phyloP scores from a whole-genome alignment of 2,888 invertebrate species.

The Cheiracanthium punctorium region DNA sequence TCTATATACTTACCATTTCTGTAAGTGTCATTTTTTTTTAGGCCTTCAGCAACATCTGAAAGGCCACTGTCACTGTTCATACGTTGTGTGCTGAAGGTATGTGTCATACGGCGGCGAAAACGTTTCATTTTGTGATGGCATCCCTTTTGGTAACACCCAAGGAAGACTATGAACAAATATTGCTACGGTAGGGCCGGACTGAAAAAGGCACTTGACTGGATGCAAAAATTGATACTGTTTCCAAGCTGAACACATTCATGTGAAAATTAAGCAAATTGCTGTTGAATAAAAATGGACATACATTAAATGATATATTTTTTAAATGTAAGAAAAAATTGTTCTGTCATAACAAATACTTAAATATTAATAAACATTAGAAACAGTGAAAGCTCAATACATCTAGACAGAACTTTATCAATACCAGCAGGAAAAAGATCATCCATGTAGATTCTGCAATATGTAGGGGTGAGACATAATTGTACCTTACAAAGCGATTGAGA shows the following conservation, averaged over 20 bases:
- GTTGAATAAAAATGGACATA: too few relatives aligned
- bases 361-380: neutral
- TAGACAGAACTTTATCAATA: too few relatives aligned
- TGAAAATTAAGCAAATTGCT: neutral
- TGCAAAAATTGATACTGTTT: neutral
- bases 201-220: conserved; percentile 51
- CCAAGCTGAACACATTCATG: neutral
- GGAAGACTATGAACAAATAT: conserved; percentile 17
- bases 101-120: conserved; percentile 62
- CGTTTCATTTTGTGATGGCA: conserved; percentile 52
- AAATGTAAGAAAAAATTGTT: neutral
- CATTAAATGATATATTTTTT: too few relatives aligned
- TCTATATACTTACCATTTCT: conserved; percentile 73
- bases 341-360: neutral
- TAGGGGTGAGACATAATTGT: too few relatives aligned
- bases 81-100: conserved; percentile 50
- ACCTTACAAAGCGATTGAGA: too few relatives aligned
- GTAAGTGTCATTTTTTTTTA: conserved; percentile 73
- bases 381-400: too few relatives aligned
- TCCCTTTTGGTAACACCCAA: neutral
- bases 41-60: conserved; percentile 58
- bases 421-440: too few relatives aligned
- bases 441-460: too few relatives aligned
- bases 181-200: conserved; percentile 37
- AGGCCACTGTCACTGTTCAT: conserved; percentile 61